Evolutionary conservation across 2,888 invertebrate species (phyloP).

Genomic region (Eustalomyia histrio): DNA sequence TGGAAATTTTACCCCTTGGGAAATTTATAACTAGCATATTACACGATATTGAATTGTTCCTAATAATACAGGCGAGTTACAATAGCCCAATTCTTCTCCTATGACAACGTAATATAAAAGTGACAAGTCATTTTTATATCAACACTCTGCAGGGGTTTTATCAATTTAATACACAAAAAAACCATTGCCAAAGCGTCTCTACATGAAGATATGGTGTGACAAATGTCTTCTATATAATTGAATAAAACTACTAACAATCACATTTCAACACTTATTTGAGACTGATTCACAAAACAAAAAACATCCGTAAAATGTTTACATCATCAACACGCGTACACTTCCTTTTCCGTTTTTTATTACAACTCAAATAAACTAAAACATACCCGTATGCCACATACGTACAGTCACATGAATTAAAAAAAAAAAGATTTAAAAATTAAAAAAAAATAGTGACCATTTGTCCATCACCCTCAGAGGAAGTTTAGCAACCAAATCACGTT

Average conservation of each 20-base stretch:
- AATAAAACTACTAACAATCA: constrained; percentile 25
- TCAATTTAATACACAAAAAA: no score
- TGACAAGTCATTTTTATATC: no score
- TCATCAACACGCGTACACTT: constrained; percentile 39
- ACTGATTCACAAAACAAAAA: not conserved
- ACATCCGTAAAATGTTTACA: constrained; percentile 27
- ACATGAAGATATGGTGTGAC: no score
- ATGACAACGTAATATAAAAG: no score
- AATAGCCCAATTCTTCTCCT: no score
- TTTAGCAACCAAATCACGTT: constrained; percentile 55
- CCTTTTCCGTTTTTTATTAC: constrained; percentile 32
- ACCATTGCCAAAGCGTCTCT: no score
- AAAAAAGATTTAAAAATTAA: constrained; percentile 12
- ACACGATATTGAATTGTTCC: no score
- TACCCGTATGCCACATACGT: not conserved
- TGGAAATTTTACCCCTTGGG: no score
- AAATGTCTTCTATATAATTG: constrained; percentile 36
- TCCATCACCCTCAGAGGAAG: constrained; percentile 54
- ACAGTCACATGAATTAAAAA: not conserved
- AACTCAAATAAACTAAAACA: constrained; percentile 3
- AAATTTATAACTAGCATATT: no score
- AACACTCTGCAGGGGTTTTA: no score
- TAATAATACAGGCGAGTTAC: no score
- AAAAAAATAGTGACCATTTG: constrained; percentile 46
- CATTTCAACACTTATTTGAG: constrained; percentile 25